phyloP scores from a whole-genome alignment of 1,140 invertebrate species.

The Melanaphis sacchari region DNA sequence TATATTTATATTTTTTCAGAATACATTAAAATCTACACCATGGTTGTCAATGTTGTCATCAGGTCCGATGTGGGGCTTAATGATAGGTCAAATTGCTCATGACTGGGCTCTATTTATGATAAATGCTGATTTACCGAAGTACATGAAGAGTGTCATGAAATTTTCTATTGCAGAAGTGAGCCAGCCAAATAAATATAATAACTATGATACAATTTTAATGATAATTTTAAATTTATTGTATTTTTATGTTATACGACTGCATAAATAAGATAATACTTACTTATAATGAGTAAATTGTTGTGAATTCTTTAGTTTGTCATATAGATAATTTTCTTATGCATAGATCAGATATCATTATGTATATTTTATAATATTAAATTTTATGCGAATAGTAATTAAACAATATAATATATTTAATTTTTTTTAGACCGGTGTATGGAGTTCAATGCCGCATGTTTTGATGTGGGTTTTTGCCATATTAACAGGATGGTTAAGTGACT shows the following conservation, averaged over 20 bases:
- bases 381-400: not conserved
- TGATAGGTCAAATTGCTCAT: conserved; percentile 78
- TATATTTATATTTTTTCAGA: not conserved
- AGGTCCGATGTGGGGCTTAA: conserved; percentile 72
- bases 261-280: not conserved
- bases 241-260: not conserved
- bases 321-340: not conserved
- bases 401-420: not conserved
- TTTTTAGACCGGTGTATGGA: conserved; percentile 62
- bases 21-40: conserved; percentile 64
- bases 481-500: conserved; percentile 72
- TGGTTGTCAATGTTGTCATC: conserved; percentile 73
- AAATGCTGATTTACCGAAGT: conserved; percentile 74
- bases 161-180: conserved; percentile 71
- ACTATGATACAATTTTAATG: not conserved
- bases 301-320: not conserved
- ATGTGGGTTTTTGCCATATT: conserved; percentile 62
- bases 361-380: not conserved
- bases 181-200: not conserved
- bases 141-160: conserved; percentile 73
- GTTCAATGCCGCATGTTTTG: conserved; percentile 62
- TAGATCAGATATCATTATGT: too few species aligned
- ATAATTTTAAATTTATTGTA: conserved; percentile 5
- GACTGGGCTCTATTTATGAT: conserved; percentile 94
- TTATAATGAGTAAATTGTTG: not conserved